Base-by-base conservation (phyloP, 2,113 vertebrate genomes). In the Probosciger aterrimus region DNA sequence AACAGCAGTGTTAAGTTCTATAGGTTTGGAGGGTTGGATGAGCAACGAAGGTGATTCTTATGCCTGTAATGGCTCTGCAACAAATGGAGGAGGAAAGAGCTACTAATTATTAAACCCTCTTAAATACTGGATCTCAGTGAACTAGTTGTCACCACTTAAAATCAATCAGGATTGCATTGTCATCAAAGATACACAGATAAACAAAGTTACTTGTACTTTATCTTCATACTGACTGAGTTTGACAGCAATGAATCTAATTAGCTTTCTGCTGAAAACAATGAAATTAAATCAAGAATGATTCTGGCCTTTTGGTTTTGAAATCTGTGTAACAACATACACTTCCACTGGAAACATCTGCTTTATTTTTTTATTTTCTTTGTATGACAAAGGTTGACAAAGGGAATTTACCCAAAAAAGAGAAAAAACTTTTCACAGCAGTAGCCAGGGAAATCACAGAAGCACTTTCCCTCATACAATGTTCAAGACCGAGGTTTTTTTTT, bases 361-460 rank as follows among this genome's bases (percentile, higher is more conserved):
- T 57, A 33, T 30, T 20, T 89, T 71, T 71, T 55, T 46, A 57
- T 94, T 96, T 88, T 88, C 68, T 88, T 92, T 90, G 50, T 88
- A 83, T 81, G 76, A 69, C 46, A 90, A 80, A 88, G 60, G 25
- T 67, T 64, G 93, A 47, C 41, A 81, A 2, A 62, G 25, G 25
- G 20, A 90, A 50, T 83, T 57, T 60, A 80, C 88, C 12, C 75
- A 80, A 50, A 87, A 86, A 92, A 78, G 33, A 90, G 35, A 16
- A 82, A 90, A 82, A 85, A 31, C 7, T 23, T 86, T 90, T 95
- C 91, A 90, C 68, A 95, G 68, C 14, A 22, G 47, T 37, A 84
- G 57, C 35, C 43, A 65, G 74, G 81, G 84, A 85, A 94, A 91
- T 91, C 55, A 78, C 30, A 75, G 65, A 73, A 84, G 25, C 83